These are phyloP conservation scores for Lithosia quadra DNA, from an alignment of 2,888 invertebrate genomes.

Conservation along the genomic window DNA sequence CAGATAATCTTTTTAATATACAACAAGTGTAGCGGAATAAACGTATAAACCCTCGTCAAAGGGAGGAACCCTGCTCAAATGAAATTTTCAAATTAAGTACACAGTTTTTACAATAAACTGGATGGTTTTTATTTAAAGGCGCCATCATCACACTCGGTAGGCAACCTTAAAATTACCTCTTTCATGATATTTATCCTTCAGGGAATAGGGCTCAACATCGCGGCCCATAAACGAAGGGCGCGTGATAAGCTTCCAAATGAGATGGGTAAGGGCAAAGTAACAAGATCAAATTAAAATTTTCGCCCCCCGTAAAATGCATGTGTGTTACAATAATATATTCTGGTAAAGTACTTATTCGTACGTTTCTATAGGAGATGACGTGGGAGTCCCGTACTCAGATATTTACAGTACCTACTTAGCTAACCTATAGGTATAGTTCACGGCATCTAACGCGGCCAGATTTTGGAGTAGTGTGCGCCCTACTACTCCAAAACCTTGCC, in stretches of 20 bases:
- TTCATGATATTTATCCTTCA: conserved; percentile 7
- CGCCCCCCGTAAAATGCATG: conserved; percentile 50
- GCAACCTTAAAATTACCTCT: conserved; percentile 21
- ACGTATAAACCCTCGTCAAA: conserved; percentile 31
- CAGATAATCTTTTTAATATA: conserved; percentile 24
- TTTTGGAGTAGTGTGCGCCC: too few species aligned
- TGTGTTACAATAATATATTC: conserved; percentile 36
- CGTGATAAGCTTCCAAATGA: conserved; percentile 50
- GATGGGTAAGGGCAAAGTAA: conserved; percentile 56
- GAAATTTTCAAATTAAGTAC: conserved; percentile 45
- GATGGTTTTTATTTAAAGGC: conserved; percentile 55
- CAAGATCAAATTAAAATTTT: conserved; percentile 63
- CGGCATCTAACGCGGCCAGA: too few species aligned
- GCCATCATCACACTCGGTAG: conserved; percentile 39
- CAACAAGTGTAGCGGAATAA: conserved; percentile 24
- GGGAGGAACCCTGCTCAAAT: conserved; percentile 29
- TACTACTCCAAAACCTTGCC: too few species aligned
- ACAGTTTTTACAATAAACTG: conserved; percentile 57
- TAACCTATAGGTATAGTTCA: too few species aligned
- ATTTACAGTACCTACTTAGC: too few species aligned
- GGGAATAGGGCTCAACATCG: conserved; percentile 24
- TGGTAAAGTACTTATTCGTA: conserved; percentile 2
- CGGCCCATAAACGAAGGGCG: not conserved
- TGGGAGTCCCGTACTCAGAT: too few species aligned
- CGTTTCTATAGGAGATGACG: not conserved